phyloP scores from a whole-genome alignment of 2,113 vertebrate species.

The Sorex araneus region DNA sequence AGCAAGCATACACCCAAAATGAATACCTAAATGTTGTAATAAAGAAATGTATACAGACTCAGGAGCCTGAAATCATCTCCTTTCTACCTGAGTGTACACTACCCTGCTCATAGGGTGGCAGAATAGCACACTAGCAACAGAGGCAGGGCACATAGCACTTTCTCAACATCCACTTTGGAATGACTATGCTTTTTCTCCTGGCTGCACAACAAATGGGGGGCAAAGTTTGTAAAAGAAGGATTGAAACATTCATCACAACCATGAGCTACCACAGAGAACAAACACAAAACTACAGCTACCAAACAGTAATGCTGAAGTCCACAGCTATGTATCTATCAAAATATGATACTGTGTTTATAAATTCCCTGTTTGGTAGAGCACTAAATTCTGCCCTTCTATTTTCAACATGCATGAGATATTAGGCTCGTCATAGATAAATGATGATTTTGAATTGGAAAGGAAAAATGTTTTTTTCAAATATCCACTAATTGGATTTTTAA shows the following conservation, averaged over 20 bases:
- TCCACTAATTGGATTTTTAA: slow-evolving; percentile 41
- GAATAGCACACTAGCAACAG: slow-evolving; percentile 18
- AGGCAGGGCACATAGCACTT: neutral
- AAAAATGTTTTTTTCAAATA: slow-evolving; percentile 71
- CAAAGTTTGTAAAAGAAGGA: slow-evolving; percentile 63
- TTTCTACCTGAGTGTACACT: neutral
- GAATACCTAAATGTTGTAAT: slow-evolving; percentile 12
- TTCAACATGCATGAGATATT: slow-evolving; percentile 72
- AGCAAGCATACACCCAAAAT: slow-evolving; percentile 16
- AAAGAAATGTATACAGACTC: neutral
- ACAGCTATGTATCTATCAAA: slow-evolving; percentile 75
- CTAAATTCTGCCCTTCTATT: slow-evolving; percentile 30
- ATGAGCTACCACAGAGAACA: slow-evolving; percentile 67
- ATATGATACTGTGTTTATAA: slow-evolving; percentile 69
- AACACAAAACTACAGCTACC: slow-evolving; percentile 76
- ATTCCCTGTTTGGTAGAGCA: slow-evolving; percentile 37
- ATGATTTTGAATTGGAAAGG: slow-evolving; percentile 70
- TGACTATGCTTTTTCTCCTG: slow-evolving; percentile 13
- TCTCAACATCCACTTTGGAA: neutral
- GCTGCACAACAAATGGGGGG: neutral
- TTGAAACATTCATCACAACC: slow-evolving; percentile 43
- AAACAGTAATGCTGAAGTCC: slow-evolving; percentile 73
- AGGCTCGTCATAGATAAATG: slow-evolving; percentile 69
- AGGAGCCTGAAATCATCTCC: neutral
- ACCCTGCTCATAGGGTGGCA: neutral